Evolutionary conservation across 1,140 invertebrate species (phyloP).

Genomic region (Idris sp.): DNA sequence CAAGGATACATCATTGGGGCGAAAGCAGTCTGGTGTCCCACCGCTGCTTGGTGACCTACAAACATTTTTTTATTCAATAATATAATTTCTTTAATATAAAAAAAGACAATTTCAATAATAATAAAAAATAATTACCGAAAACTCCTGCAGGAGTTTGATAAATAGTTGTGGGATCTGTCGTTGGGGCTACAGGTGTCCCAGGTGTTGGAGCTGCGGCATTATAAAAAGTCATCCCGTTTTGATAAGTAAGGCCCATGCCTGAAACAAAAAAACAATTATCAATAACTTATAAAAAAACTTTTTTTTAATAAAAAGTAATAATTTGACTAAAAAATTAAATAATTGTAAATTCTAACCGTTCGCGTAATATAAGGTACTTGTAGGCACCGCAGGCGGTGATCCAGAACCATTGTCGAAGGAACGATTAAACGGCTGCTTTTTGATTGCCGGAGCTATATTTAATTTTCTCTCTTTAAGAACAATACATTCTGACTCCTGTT

Average conservation of each 20-base stretch:
- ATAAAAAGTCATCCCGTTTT: constrained; percentile 81
- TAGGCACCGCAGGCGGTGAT: constrained; percentile 77
- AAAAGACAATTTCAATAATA: too few species aligned
- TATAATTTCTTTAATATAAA: too few species aligned
- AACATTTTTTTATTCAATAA: too few species aligned
- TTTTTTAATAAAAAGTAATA: too few species aligned
- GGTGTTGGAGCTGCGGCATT: constrained; percentile 73
- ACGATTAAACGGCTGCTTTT: constrained; percentile 84
- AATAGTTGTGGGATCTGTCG: constrained; percentile 73
- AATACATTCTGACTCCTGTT: constrained; percentile 85
- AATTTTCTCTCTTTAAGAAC: constrained; percentile 89
- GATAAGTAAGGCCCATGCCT: constrained; percentile 79
- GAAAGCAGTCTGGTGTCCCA: constrained; percentile 74
- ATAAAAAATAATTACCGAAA: constrained; percentile 69
- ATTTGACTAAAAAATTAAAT: too few species aligned
- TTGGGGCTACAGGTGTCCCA: constrained; percentile 71
- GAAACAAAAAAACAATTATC: constrained; percentile 6
- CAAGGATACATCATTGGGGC: constrained; percentile 76
- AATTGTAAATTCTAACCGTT: too few species aligned
- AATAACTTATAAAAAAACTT: constrained; percentile 47
- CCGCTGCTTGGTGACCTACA: constrained; percentile 73
- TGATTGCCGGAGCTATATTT: constrained; percentile 93
- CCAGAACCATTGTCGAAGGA: constrained; percentile 76
- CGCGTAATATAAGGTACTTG: constrained; percentile 80
- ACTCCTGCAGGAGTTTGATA: constrained; percentile 76